Evolutionary conservation across 2,113 vertebrate genomes (phyloP).

Genomic region (Anolis carolinensis): DNA sequence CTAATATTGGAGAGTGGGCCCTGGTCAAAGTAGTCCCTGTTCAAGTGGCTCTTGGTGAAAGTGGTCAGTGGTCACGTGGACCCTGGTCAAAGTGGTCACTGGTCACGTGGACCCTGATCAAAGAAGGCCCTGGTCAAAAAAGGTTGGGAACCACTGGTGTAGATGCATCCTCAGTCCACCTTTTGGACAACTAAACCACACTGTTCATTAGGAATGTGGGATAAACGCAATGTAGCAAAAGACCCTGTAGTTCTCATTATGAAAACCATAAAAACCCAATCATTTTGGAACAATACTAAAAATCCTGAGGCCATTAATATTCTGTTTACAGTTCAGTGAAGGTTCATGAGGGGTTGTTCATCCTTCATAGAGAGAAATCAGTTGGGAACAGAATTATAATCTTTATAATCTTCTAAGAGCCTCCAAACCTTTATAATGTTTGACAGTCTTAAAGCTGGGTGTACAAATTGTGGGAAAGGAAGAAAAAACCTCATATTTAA

Average conservation of each 20-base stretch:
- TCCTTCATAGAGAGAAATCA: conserved; percentile 70
- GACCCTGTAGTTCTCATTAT: conserved; percentile 72
- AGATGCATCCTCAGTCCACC: neutral
- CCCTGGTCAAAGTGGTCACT: no score
- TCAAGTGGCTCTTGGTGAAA: no score
- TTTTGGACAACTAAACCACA: no score
- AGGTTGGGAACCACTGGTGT: no score
- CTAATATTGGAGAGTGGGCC: no score
- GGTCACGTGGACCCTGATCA: no score
- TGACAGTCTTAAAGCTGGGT: conserved; percentile 49
- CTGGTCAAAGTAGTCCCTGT: no score
- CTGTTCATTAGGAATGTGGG: neutral
- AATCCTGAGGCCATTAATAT: conserved; percentile 80
- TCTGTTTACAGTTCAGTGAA: conserved; percentile 82
- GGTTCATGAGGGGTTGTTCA: conserved; percentile 66
- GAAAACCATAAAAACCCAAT: conserved; percentile 78
- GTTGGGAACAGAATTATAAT: conserved; percentile 68
- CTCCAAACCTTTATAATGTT: conserved; percentile 51
- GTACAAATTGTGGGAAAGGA: conserved; percentile 47
- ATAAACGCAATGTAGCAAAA: conserved; percentile 59
- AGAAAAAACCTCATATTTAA: conserved; percentile 66
- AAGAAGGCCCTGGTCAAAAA: no score
- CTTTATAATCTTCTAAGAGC: conserved; percentile 47
- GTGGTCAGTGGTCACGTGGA: no score
- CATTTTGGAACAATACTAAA: conserved; percentile 83